Evolutionary conservation across 2,888 invertebrate genomes (phyloP), one percentile per base, ranked within the genome.

Genomic region (Unio delphinus): DNA sequence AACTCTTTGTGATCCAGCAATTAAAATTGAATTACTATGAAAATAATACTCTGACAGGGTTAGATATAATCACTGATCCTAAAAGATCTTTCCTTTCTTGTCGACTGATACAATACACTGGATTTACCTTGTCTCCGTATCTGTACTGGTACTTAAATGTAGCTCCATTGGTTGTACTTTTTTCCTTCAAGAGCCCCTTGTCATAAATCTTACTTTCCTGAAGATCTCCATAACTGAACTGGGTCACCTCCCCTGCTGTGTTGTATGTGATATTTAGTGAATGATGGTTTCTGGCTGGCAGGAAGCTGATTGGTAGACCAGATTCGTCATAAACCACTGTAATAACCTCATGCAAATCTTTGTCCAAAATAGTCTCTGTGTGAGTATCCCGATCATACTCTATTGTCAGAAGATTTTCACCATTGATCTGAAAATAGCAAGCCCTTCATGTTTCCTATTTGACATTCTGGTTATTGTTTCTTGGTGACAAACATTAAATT

Each of bases 351-450:
- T 94, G 94, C 75, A 94, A 93, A 74, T 95, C 94, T 76, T 94
- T 93, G 88, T 97, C 96, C 86, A 95, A 96, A 89, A 98, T 95
- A 0, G 95, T 95, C 90, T 97, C 97, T 58, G 94, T 94, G 80
- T 96, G 95, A 61, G 95, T 94, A 74, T 95, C 95, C 88, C 97
- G 95, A 87, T 97, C 96, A 87, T 97, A 98, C 89, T 98, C 97
- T 30, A 98, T 91, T 0, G 96, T 96, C 5, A 98, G 91, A 6
- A 97, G 92, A 88, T 96, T 96, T 87, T 96, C 96, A 0, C 97
- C 97, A 87, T 98, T 98, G 0, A 98, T 95, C 95, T 96, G 86
- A 26, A 74, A 80, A 69, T 34, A 64, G 59, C 45, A 45, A 45
- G 45, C 45, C 45, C 45, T 45, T 45, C 45, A 55, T 23, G 58